Percentiles rank a stretch among this genome's conserved stretches.
These are phyloP conservation scores for Hemibagrus guttatus DNA, from an alignment of 2,797 vertebrate species.

Conservation along the genomic window DNA sequence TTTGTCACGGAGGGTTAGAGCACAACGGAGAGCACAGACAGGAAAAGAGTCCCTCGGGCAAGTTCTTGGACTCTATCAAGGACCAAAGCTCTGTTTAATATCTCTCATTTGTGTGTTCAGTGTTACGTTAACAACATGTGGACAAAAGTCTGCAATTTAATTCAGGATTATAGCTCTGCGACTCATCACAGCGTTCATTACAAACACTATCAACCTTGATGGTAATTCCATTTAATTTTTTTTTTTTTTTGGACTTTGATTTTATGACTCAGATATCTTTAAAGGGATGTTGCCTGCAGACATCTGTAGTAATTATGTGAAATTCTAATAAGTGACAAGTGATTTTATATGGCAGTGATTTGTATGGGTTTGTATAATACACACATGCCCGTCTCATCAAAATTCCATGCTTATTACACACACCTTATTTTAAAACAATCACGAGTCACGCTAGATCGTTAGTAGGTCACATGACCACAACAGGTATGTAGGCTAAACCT, in stretches of 20 bases:
- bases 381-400: background rate
- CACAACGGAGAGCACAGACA: background rate
- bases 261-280: background rate
- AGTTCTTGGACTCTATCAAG: background rate
- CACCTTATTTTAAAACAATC: background rate
- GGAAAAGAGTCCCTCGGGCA: background rate
- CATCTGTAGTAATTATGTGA: background rate
- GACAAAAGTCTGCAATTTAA: background rate
- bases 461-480: background rate
- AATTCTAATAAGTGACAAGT: background rate
- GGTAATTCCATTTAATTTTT: background rate
- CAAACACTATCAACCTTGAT: background rate
- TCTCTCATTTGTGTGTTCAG: background rate
- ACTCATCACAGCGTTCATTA: background rate
- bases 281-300: too few relatives aligned
- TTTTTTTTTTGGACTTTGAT: background rate
- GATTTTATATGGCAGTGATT: slow-evolving; percentile 1
- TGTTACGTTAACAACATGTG: background rate
- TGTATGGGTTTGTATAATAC: background rate
- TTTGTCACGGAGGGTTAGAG: background rate
- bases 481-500: background rate
- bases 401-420: background rate
- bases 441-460: background rate
- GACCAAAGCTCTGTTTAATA: slow-evolving; percentile 8
- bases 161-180: background rate